Evolutionary conservation across 2,888 invertebrate genomes (phyloP).

Genomic region (Diabrotica balteata): DNA sequence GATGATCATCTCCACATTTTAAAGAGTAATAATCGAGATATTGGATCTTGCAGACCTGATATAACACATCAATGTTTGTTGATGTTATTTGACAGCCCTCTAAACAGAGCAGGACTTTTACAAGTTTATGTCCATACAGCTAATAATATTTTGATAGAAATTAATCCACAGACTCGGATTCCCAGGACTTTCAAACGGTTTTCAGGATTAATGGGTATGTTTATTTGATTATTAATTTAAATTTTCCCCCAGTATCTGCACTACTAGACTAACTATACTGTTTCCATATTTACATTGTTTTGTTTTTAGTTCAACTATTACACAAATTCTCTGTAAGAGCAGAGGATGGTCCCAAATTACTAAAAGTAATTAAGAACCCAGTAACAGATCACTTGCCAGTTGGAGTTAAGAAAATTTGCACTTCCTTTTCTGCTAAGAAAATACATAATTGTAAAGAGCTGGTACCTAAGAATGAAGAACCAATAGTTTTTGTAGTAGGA

Average conservation of each 20-base stretch:
- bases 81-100: conserved; percentile 96
- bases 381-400: conserved; percentile 93
- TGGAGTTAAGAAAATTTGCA: conserved; percentile 87
- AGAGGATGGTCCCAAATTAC: conserved; percentile 84
- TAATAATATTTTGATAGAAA: conserved; percentile 91
- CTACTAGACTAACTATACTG: no score
- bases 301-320: conserved; percentile 86
- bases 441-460: conserved; percentile 75
- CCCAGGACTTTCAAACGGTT: conserved; percentile 97
- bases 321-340: conserved; percentile 94
- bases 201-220: conserved; percentile 91
- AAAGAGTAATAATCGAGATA: conserved; percentile 85
- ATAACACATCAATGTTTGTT: conserved; percentile 97
- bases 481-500: conserved; percentile 90
- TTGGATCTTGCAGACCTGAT: conserved; percentile 91
- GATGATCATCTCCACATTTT: conserved; percentile 89
- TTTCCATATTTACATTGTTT: background rate
- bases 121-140: conserved; percentile 94
- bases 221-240: background rate
- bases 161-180: conserved; percentile 96
- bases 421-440: conserved; percentile 86
- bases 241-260: no score
- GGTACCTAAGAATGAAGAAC: conserved; percentile 79
- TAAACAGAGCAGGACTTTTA: conserved; percentile 94
- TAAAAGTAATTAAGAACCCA: conserved; percentile 98